phyloP scores from a whole-genome alignment of 2,888 invertebrate species.

The Busseola fusca region DNA sequence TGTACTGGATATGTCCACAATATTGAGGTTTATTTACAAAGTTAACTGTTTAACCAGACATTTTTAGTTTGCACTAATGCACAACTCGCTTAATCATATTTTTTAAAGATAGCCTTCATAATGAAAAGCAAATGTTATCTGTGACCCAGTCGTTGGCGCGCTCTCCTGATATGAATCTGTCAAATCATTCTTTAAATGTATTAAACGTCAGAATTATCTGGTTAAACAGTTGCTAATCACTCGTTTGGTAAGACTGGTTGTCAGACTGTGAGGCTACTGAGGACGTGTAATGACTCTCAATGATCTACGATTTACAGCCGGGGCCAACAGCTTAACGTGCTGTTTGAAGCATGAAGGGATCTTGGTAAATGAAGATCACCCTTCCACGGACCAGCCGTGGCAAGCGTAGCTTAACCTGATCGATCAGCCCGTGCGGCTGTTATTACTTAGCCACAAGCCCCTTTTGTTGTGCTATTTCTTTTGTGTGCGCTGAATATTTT shows the following conservation, averaged over 20 bases:
- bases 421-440: background rate
- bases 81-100: too few relatives aligned
- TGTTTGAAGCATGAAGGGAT: too few relatives aligned
- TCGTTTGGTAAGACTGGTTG: background rate
- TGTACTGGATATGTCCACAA: conserved; percentile 23
- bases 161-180: too few relatives aligned
- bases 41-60: background rate
- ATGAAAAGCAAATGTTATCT: too few relatives aligned
- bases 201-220: background rate
- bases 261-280: too few relatives aligned
- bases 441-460: background rate
- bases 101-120: too few relatives aligned
- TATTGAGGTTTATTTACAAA: background rate
- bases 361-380: too few relatives aligned
- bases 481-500: background rate
- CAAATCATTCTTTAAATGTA: too few relatives aligned
- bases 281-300: background rate
- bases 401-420: background rate
- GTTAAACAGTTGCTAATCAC: background rate
- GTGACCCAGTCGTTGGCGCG: too few relatives aligned
- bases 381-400: background rate
- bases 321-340: too few relatives aligned
- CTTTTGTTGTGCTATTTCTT: background rate
- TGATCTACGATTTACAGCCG: too few relatives aligned
- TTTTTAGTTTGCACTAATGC: too few relatives aligned